Evolutionary conservation across 2,113 vertebrate species (phyloP), one percentile per base, ranked within the genome.

Genomic region (Paraplagusia blochii): DNA sequence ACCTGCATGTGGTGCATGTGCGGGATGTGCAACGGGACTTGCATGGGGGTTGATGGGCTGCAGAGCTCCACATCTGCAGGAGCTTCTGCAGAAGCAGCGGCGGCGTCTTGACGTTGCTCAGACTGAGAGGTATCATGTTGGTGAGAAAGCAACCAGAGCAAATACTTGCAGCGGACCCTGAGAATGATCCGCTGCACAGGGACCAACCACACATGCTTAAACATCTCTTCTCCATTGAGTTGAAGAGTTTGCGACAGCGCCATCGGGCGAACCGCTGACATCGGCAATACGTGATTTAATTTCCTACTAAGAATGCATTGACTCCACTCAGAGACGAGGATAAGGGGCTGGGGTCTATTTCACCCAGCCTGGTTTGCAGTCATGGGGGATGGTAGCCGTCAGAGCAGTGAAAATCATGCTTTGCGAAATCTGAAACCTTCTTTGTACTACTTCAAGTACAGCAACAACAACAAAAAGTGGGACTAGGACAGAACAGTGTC

Each of bases 381-480:
- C 74, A 83, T 82, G 84, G 84, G 85, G 85, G 83, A 81, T 77
- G 84, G 83, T 84, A 85, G 71, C 69, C 67, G 59, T 58, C 59
- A 73, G 69, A 61, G 74, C 68, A 74, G 74, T 74, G 72, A 72
- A 85, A 84, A 84, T 82, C 77, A 79, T 66, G 80, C 77, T 86
- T 76, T 78, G 81, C 88, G 88, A 89, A 89, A 91, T 89, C 40
- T 5, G 87, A 90, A 86, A 88, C 86, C 86, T 51, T 81, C 82
- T 85, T 87, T 84, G 78, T 84, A 77, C 72, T 74, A 50, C 71
- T 84, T 78, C 51, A 75, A 67, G 76, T 81, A 53, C 58, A 72
- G 63, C 40, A 53, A 46, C 47, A 53, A 48, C 22, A 58, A 18
- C 49, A 66, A 46, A 53, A 53, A 53, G 50, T 66, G 62, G 52